Conservation (phyloP, 2,888 invertebrate genomes). For the Mythimna pallens region DNA sequence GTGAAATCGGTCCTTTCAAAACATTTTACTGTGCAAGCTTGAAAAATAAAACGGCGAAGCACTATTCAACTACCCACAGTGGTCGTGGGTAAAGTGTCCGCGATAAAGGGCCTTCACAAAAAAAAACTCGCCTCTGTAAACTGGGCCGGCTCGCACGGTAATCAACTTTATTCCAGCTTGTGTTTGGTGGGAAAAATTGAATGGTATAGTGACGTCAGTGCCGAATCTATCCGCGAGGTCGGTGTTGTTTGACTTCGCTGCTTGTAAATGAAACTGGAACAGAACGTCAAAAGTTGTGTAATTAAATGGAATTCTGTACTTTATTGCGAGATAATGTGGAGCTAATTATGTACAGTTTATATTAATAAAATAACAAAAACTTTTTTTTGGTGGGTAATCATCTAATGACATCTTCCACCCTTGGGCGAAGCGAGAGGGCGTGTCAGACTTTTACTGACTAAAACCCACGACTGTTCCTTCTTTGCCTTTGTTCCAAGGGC, state of each 20-base stretch:
- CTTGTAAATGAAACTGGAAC: conserved; percentile 2
- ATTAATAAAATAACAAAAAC: not conserved
- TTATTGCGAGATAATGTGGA: not conserved
- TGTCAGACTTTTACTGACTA: too few species aligned
- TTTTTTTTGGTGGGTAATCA: too few species aligned
- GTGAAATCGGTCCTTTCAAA: conserved; percentile 90
- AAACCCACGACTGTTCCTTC: too few species aligned
- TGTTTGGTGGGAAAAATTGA: conserved; percentile 62
- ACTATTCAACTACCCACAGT: conserved; percentile 81
- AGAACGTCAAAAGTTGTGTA: conserved; percentile 1
- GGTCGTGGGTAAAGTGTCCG: conserved; percentile 76
- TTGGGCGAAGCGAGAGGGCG: too few species aligned
- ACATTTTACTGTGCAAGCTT: conserved; percentile 86
- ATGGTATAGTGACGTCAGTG: conserved; percentile 47
- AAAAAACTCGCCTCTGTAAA: conserved; percentile 67
- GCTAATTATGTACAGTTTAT: conserved; percentile 8
- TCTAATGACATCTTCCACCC: too few species aligned
- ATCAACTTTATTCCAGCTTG: conserved; percentile 66
- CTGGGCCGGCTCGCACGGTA: conserved; percentile 66
- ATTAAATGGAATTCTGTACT: not conserved
- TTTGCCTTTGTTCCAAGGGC: too few species aligned
- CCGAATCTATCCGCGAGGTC: conserved; percentile 30
- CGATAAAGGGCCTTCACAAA: conserved; percentile 74
- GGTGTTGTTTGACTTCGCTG: conserved; percentile 19
- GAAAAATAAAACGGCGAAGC: conserved; percentile 84